These are phyloP conservation scores for Tanytarsus gracilentus DNA, from an alignment of 2,888 invertebrate species.

Conservation along the genomic window DNA sequence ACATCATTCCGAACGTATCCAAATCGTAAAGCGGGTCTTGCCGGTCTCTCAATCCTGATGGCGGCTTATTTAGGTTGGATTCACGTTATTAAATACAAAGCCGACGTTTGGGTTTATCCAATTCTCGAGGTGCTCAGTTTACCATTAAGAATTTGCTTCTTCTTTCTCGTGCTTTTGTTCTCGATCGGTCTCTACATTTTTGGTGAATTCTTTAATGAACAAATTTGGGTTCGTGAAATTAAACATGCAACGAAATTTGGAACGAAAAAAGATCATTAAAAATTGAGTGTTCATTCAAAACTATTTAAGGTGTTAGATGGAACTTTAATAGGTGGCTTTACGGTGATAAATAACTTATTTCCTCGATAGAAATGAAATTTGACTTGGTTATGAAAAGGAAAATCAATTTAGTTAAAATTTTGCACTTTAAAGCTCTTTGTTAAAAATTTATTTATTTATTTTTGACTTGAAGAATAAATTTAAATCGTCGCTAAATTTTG, in stretches of 20 bases:
- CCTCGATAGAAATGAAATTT: too few species aligned
- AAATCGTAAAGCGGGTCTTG: constrained; percentile 52
- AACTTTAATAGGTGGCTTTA: too few species aligned
- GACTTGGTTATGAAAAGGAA: too few species aligned
- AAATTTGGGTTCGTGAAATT: constrained; percentile 63
- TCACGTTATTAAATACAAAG: constrained; percentile 61
- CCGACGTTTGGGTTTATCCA: constrained; percentile 88
- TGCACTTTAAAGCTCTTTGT: too few species aligned
- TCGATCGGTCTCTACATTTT: constrained; percentile 54
- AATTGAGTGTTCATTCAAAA: too few species aligned
- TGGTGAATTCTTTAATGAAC: constrained; percentile 63
- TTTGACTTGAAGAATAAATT: too few species aligned
- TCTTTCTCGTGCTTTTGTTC: constrained; percentile 54
- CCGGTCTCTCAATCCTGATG: constrained; percentile 56
- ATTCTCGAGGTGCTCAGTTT: constrained; percentile 68
- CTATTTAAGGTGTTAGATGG: too few species aligned
- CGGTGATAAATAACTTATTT: too few species aligned
- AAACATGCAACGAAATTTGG: constrained; percentile 38
- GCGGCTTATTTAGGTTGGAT: constrained; percentile 68
- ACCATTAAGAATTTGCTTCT: constrained; percentile 65
- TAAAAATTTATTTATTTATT: too few species aligned
- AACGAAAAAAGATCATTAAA: constrained; percentile 35
- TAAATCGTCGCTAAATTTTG: too few species aligned
- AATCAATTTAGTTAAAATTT: too few species aligned
- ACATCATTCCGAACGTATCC: constrained; percentile 73